Base-by-base conservation (phyloP, 2,113 vertebrate genomes). In the Mionectes macconnelli region DNA sequence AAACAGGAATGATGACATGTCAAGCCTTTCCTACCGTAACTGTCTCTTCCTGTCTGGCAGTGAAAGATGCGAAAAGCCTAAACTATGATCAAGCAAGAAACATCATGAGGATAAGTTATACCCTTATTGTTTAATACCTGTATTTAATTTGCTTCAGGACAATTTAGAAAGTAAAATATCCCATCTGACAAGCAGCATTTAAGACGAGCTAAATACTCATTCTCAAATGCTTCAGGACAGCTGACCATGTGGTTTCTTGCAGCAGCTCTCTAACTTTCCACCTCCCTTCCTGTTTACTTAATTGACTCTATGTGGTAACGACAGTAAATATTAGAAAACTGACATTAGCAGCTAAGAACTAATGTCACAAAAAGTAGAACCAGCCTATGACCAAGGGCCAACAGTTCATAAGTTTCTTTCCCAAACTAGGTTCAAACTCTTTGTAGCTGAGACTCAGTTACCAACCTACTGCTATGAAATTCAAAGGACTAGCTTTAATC, bases 201-300 rank as follows among this genome's bases (percentile, higher is more conserved):
- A 42, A 50, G 30, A 33, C 4, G 55, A 57, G 23, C 12, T 81
- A 39, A 69, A 45, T 6, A n/a, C 33, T 72, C 2, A 14, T 63
- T 88, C 24, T 80, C 22, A 66, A 50, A 50, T 39, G 45, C 63
- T 91, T 86, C 63, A 77, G 23, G 55, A 70, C 8, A 85, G 45
- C 73, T 94, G 73, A 93, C 37, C 88, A 55, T 5, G 21, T 69
- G 64, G 64, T 73, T 18, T 88, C 44, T 52, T 89, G 59, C 52
- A 93, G 79, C 64, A 89, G 90, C 52, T 84, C 67, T 89, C 69
- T 63, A 49, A 60, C 44, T 67, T 62, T 78, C 68, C 82, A 75
- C 79, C 90, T 94, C 87, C 94, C 87, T 96, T 96, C 96, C 94
- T 92, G 90, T 96, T 96, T 92, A 84, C 64, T 86, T 74, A 16